These are phyloP conservation scores for Contarinia nasturtii DNA, from an alignment of 1,140 invertebrate species.

Conservation along the genomic window DNA sequence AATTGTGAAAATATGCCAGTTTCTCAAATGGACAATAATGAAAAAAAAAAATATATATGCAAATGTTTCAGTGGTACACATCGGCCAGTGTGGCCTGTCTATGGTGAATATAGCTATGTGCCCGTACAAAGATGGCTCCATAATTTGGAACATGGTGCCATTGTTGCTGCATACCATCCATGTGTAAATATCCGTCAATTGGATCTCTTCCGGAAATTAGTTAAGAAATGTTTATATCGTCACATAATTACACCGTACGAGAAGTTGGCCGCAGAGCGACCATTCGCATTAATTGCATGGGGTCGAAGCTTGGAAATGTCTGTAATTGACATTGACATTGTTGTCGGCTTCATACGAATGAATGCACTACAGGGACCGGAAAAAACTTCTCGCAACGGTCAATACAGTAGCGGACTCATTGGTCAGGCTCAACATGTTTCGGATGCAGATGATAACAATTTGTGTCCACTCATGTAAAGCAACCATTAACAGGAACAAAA, in stretches of 20 bases:
- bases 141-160: conserved; percentile 67
- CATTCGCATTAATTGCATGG: conserved; percentile 59
- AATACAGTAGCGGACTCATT: not conserved
- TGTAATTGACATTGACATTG: conserved; percentile 29
- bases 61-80: conserved; percentile 49
- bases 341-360: conserved; percentile 41
- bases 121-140: conserved; percentile 72
- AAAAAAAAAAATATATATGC: not conserved
- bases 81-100: conserved; percentile 60
- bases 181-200: conserved; percentile 54
- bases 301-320: conserved; percentile 54
- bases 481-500: not conserved
- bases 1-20: not conserved
- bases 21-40: too few relatives aligned
- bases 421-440: not conserved
- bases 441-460: not conserved
- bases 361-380: conserved; percentile 46
- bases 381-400: conserved; percentile 33
- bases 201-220: conserved; percentile 35
- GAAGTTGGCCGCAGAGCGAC: conserved; percentile 37
- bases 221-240: conserved; percentile 50
- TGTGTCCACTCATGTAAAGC: not conserved
- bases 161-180: conserved; percentile 76
- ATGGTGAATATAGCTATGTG: conserved; percentile 65
- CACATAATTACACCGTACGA: conserved; percentile 65